These are phyloP conservation scores for Mystacornis crossleyi DNA, from an alignment of 2,113 vertebrate species.

Conservation along the genomic window DNA sequence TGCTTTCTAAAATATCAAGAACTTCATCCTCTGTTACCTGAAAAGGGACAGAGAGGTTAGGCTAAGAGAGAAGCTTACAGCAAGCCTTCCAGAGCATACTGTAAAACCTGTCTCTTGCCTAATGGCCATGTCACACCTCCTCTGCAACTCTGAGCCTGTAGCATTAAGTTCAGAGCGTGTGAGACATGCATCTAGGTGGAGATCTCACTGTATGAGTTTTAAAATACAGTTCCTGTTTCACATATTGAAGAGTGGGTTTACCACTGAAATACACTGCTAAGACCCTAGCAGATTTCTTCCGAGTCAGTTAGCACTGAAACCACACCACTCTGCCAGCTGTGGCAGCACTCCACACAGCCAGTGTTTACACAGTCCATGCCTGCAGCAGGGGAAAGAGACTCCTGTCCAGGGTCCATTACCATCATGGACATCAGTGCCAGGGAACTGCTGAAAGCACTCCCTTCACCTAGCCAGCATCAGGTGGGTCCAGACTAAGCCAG, in stretches of 20 bases:
- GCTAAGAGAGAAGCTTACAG: background rate
- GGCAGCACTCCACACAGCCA: background rate
- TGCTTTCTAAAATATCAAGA: conserved; percentile 95
- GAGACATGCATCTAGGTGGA: background rate
- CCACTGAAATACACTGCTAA: background rate
- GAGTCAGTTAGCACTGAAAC: background rate
- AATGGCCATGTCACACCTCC: background rate
- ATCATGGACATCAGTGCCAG: background rate
- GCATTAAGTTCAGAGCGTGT: background rate
- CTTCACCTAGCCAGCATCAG: background rate
- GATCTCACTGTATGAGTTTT: background rate
- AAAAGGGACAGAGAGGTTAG: background rate
- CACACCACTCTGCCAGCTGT: background rate
- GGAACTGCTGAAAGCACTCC: background rate
- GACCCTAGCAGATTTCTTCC: background rate
- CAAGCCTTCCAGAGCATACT: background rate
- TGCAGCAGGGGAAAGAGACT: background rate
- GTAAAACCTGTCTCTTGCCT: background rate
- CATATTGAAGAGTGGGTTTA: background rate
- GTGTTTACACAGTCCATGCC: background rate
- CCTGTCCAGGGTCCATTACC: background rate
- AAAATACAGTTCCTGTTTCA: background rate
- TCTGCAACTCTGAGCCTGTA: background rate
- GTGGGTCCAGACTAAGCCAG: background rate
- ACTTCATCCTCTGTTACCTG: conserved; percentile 99